Base-by-base conservation (phyloP, 2,888 invertebrate genomes). In the Quadriops clusia region DNA sequence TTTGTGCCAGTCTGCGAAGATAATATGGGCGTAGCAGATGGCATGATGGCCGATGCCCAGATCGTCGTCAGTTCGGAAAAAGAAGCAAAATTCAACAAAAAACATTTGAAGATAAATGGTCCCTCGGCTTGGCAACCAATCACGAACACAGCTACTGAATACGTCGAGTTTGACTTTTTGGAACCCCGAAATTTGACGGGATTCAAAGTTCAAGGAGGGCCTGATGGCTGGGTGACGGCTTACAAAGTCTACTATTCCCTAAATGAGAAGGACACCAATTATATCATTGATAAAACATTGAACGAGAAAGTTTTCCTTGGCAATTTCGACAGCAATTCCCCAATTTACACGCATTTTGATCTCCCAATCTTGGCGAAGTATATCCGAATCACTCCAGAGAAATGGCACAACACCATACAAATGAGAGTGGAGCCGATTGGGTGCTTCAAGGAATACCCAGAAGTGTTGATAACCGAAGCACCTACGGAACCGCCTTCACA, bases 121-220 rank as follows among this genome's bases (percentile, higher is more conserved):
- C 53, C 60, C 0, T 55, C 58, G 1, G 74, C 72, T 2, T 83
- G 84, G 83, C 65, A 66, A 33, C 79, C 83, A 0, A 55, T 72
- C 0, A 68, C 71, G 30, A 74, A 74, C 53, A 74, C 75, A 1
- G 72, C 73, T 2, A 72, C 73, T 7, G 77, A 82, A 57, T 82
- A 72, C 67, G 61, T 82, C 6, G 57, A 77, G 74, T 77, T 86
- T 53, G 78, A 89, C 59, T 85, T 89, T 56, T 60, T 76, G 26
- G 76, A 74, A 11, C 73, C 76, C 0, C 72, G 82, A 25, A 79
- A 78, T 48, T 58, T 90, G 20, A 85, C 86, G 1, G 89, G 86
- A 15, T 57, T 90, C 23, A 68, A 71, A 28, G 84, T 80, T 0
- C 77, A 78, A 53, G 81, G 79, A 8, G 77, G 78, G 1, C 61